Base-by-base conservation (phyloP, 2,888 invertebrate species). In the Drosophila borborema region DNA sequence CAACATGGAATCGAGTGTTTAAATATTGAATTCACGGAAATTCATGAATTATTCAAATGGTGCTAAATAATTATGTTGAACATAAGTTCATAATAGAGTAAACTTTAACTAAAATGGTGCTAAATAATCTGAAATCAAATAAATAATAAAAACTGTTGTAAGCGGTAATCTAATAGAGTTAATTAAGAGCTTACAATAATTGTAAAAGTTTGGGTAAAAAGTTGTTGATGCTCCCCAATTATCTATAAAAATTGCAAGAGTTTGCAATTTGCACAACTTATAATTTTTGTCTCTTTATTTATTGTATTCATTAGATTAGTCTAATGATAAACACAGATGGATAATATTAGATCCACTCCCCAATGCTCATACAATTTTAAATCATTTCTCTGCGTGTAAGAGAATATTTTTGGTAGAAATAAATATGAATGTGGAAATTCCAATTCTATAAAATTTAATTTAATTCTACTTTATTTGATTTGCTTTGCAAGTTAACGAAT, bases 381-480 rank as follows among this genome's bases (percentile, higher is more conserved):
- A 3, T 16, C 14, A 38, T 6, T 38, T 38, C 38, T 5, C 16
- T 4, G 2, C 28, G 4, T 8, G 28, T 9, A 46, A 46, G 1
- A 8, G 7, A 14, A 46, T 23, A 8, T n/a, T 10, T 7, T 18
- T 7, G 3, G 4, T 14, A n/a, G 34, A 18, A 18, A 12, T 34
- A 34, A 12, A 18, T 12, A 10, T 34, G 18, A 31, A 51, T 18
- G 12, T 18, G 2, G 20, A 18, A 36, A 20, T 36, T 38, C 16
- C 53, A 5, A 20, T 53, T 23, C 28, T 6, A 20, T 53, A 23
- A 8, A 38, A 16, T 23, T 53, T 8, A 0, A 38, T 53, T 38
- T 23, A 14, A 36, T 48, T 58, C 31, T 23, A 54, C 48, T 46
- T n/a, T 31, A 16, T 23, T 63, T 60, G 2, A 46, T 46, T 64